These are phyloP conservation scores for Ornithoptera priamus DNA, from an alignment of 2,888 invertebrate genomes.

Conservation along the genomic window DNA sequence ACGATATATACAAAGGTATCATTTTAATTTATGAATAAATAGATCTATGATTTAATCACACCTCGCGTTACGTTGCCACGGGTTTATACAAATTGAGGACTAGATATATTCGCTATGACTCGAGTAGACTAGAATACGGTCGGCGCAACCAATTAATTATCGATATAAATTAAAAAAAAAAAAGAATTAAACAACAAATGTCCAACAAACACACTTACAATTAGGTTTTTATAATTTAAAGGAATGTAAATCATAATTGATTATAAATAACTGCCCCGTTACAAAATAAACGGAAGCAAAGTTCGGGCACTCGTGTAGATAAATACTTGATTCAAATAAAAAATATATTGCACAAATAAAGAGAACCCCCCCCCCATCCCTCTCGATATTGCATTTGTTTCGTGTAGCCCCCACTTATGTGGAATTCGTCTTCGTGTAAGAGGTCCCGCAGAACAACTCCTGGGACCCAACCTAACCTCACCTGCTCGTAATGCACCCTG, in stretches of 20 bases:
- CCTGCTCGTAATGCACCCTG: no score
- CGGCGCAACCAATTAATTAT: conserved; percentile 35
- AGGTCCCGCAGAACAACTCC: no score
- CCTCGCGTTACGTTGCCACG: conserved; percentile 10
- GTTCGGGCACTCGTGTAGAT: conserved; percentile 11
- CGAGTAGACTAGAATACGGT: conserved; percentile 39
- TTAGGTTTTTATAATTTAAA: conserved; percentile 35
- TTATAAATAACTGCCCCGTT: conserved; percentile 16
- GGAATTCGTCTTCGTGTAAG: conserved; percentile 3
- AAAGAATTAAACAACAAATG: conserved; percentile 36
- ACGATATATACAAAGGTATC: conserved; percentile 24
- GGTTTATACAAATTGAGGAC: conserved; percentile 34
- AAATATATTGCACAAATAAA: conserved; percentile 29
- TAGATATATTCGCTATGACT: conserved; percentile 42
- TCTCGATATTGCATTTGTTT: conserved; percentile 7
- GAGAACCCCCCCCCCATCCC: neutral
- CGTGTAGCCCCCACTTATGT: neutral
- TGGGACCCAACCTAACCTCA: no score
- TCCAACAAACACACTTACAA: conserved; percentile 37
- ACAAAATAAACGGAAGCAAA: conserved; percentile 13
- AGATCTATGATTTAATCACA: conserved; percentile 17
- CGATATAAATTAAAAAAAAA: conserved; percentile 37
- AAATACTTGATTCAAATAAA: conserved; percentile 15
- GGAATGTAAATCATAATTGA: conserved; percentile 39
- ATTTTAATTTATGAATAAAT: conserved; percentile 13